phyloP scores from a whole-genome alignment of 2,113 vertebrate species.

The Octodon degus region DNA sequence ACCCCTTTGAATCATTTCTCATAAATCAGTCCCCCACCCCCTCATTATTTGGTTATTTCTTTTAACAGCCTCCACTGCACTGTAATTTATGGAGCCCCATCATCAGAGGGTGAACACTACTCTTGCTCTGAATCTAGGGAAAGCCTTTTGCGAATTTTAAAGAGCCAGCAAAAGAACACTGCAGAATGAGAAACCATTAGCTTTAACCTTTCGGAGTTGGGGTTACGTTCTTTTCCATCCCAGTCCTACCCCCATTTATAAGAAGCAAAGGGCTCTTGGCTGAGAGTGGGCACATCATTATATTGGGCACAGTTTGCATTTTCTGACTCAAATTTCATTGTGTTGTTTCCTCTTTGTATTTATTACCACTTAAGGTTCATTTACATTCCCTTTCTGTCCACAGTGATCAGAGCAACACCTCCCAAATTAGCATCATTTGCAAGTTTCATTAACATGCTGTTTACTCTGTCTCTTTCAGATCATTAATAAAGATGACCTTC shows the following conservation, averaged over 20 bases:
- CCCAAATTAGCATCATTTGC: constrained; percentile 82
- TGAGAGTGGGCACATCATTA: not conserved
- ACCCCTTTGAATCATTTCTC: constrained; percentile 74
- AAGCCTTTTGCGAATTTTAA: constrained; percentile 63
- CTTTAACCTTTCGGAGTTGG: not conserved
- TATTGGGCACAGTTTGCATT: constrained; percentile 28
- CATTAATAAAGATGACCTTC: constrained; percentile 82
- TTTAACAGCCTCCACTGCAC: constrained; percentile 68
- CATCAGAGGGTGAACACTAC: not conserved
- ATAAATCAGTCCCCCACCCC: constrained; percentile 68
- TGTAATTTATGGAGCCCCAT: constrained; percentile 69
- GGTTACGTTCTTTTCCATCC: not conserved
- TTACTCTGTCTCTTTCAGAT: constrained; percentile 78
- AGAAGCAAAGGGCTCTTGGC: not conserved
- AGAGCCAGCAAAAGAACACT: constrained; percentile 42
- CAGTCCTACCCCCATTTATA: too few species aligned
- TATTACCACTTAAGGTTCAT: constrained; percentile 82
- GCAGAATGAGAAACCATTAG: constrained; percentile 13
- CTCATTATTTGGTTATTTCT: constrained; percentile 79
- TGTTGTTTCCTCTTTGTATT: constrained; percentile 79
- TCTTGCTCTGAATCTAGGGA: constrained; percentile 42
- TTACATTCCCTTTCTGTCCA: constrained; percentile 79
- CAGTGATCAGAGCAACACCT: constrained; percentile 78
- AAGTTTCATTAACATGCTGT: constrained; percentile 82
- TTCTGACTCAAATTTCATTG: constrained; percentile 67